Conservation (phyloP, 2,888 invertebrate species). For the Timema cristinae region DNA sequence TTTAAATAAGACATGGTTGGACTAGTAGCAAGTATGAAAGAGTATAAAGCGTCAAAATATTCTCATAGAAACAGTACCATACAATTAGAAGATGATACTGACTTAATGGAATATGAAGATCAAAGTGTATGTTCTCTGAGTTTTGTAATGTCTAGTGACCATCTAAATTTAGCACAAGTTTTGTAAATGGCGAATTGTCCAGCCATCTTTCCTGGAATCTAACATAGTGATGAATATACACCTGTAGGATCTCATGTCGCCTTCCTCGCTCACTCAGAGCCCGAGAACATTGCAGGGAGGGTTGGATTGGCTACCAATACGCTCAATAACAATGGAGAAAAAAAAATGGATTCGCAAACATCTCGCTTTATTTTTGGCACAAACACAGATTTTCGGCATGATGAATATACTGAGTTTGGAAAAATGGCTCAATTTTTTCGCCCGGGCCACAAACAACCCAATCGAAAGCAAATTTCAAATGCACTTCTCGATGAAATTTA, state of each 20-base stretch:
- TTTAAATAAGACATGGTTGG: no score
- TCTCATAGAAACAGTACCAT: no score
- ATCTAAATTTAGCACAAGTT: no score
- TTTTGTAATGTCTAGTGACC: no score
- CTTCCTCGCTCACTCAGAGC: background rate
- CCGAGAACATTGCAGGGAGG: background rate
- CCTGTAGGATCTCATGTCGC: background rate
- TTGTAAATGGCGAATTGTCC: background rate
- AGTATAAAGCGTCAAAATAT: no score
- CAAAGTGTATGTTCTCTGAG: no score
- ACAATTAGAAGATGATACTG: no score
- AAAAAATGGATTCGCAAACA: background rate
- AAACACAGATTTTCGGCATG: background rate
- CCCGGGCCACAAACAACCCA: background rate
- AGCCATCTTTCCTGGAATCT: background rate
- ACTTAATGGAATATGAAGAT: no score
- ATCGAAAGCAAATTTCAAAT: no score
- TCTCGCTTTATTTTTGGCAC: conserved; percentile 1
- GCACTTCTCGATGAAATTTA: no score
- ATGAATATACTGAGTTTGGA: background rate
- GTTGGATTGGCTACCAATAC: background rate
- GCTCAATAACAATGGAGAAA: background rate
- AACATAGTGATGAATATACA: background rate
- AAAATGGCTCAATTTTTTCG: conserved; percentile 8
- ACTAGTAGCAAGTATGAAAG: no score